A percentile compares a stretch with the other conserved stretches of the same genome.
Conservation (phyloP, 2,888 invertebrate species). For the Gibbula magus region DNA sequence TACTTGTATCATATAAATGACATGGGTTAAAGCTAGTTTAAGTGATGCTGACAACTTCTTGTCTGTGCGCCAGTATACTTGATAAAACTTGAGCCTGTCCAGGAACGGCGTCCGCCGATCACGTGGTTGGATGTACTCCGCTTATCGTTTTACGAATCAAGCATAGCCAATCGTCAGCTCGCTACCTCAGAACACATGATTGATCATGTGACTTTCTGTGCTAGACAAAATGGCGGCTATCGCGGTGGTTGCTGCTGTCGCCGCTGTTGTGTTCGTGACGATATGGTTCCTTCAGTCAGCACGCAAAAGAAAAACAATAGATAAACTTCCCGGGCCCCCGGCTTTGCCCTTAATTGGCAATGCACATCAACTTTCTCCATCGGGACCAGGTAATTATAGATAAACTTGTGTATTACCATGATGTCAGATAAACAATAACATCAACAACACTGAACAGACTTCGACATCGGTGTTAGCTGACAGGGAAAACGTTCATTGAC, state of each 20-base stretch:
- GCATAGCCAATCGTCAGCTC: not conserved
- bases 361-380: slow-evolving; percentile 79
- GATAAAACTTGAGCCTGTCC: not conserved
- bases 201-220: not conserved
- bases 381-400: slow-evolving; percentile 79
- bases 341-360: slow-evolving; percentile 81
- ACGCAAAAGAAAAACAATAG: slow-evolving; percentile 75
- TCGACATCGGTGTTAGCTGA: too few species aligned
- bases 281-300: slow-evolving; percentile 47
- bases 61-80: not conserved
- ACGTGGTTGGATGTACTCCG: too few species aligned
- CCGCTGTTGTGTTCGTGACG: slow-evolving; percentile 39
- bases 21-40: too few species aligned
- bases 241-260: slow-evolving; percentile 33
- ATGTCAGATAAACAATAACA: too few species aligned
- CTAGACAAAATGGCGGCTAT: slow-evolving; percentile 50
- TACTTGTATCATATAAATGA: too few species aligned
- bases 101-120: not conserved
- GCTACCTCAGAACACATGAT: not conserved
- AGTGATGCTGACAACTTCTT: not conserved
- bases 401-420: too few species aligned
- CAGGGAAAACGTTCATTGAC: too few species aligned
- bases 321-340: slow-evolving; percentile 80
- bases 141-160: too few species aligned
- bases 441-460: too few species aligned